A percentile compares a stretch with the other conserved stretches of the same genome.
Conservation (phyloP, 2,113 vertebrate genomes). For the Menura novaehollandiae region DNA sequence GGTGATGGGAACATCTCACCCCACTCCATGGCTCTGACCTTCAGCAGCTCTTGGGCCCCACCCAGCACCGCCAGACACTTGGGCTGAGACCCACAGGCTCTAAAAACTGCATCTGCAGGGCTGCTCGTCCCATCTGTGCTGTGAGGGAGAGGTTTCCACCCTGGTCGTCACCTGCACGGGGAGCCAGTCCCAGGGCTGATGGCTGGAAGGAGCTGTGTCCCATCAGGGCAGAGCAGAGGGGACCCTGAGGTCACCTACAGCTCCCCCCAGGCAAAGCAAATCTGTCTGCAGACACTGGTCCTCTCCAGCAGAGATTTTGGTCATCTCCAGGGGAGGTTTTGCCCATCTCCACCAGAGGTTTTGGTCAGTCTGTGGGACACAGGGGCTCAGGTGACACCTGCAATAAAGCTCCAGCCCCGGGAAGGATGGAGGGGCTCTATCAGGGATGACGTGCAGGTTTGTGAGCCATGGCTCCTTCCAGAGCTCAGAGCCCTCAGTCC, state of each 20-base stretch:
- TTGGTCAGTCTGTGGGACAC: not conserved
- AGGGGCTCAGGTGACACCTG: not conserved
- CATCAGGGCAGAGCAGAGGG: not conserved
- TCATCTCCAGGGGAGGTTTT: not conserved
- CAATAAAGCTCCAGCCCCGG: not conserved
- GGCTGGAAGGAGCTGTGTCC: not conserved
- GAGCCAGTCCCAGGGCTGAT: not conserved
- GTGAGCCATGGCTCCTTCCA: not conserved
- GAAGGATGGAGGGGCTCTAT: fast-evolving
- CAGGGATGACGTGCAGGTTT: fast-evolving
- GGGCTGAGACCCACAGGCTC: not conserved
- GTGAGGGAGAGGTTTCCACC: not conserved
- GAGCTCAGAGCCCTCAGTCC: not conserved
- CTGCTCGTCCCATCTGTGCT: not conserved
- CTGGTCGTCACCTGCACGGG: not conserved
- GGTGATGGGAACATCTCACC: not conserved
- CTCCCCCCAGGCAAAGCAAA: not conserved
- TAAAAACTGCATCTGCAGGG: not conserved
- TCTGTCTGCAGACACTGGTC: no score
- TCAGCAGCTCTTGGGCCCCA: not conserved
- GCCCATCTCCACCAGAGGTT: not conserved
- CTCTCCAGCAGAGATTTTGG: not conserved
- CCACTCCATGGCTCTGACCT: not conserved
- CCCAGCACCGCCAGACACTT: not conserved
- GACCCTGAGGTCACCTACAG: not conserved